These are phyloP conservation scores for Ephydatia muelleri DNA, from an alignment of 37 sponge, comb jelly and placozoan genomes.

Conservation along the genomic window DNA sequence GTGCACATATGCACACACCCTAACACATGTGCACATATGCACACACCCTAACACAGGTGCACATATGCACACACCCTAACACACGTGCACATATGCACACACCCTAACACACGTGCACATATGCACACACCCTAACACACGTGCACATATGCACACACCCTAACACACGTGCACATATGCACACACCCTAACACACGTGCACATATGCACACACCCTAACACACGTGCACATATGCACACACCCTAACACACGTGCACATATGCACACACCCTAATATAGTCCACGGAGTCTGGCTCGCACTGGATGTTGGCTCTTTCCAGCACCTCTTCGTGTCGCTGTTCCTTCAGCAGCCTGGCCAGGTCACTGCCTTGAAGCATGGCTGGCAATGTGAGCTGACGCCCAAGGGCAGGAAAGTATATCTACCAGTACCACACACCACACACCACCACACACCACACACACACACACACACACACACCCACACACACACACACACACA, in stretches of 20 bases:
- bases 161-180: too few relatives aligned
- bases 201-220: neutral
- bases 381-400: constrained; percentile 64
- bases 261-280: constrained; percentile 71
- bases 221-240: constrained; percentile 20
- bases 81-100: neutral
- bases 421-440: too few relatives aligned
- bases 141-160: too few relatives aligned
- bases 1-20: neutral
- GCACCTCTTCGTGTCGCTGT: constrained; percentile 53
- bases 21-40: constrained; percentile 25
- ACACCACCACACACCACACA: neutral
- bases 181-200: too few relatives aligned
- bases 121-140: too few relatives aligned
- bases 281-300: constrained; percentile 81
- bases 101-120: neutral
- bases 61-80: neutral
- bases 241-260: neutral
- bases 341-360: constrained; percentile 2
- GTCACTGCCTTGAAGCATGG: constrained; percentile 37
- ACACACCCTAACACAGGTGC: constrained; percentile 76
- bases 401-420: constrained; percentile 75
- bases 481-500: neutral
- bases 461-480: neutral
- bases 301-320: constrained; percentile 66